These are phyloP conservation scores for Abramis brama DNA, from an alignment of 2,113 vertebrate species.

Conservation along the genomic window DNA sequence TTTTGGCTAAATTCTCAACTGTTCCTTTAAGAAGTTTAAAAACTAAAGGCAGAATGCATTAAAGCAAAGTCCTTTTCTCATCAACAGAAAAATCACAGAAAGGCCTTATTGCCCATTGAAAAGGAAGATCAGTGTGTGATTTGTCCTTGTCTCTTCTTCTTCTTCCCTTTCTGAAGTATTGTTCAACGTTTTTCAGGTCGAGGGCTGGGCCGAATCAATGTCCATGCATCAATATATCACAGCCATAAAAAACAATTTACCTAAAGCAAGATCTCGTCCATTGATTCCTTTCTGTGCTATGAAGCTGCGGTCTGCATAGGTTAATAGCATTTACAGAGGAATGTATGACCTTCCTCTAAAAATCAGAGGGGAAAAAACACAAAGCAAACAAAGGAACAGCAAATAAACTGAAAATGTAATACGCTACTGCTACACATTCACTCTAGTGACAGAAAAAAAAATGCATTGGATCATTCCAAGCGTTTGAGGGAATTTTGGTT, in stretches of 20 bases:
- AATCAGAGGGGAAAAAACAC: neutral
- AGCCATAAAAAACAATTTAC: slow-evolving; percentile 60
- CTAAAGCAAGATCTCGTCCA: slow-evolving; percentile 52
- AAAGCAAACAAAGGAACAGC: neutral
- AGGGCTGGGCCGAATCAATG: slow-evolving; percentile 52
- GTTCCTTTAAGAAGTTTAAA: neutral
- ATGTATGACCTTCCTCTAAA: slow-evolving; percentile 45
- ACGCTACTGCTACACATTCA: neutral
- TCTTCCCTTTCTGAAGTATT: slow-evolving; percentile 41
- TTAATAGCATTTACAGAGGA: slow-evolving; percentile 56
- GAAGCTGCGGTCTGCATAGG: slow-evolving; percentile 24
- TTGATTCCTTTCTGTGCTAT: slow-evolving; percentile 48
- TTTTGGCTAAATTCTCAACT: neutral
- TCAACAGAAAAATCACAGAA: slow-evolving; percentile 39
- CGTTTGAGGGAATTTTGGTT: slow-evolving; percentile 19
- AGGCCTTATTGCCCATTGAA: slow-evolving; percentile 13
- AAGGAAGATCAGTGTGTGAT: slow-evolving; percentile 45
- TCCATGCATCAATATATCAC: slow-evolving; percentile 50
- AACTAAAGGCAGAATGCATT: slow-evolving; percentile 56
- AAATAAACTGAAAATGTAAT: neutral
- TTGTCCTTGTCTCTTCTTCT: slow-evolving; percentile 23
- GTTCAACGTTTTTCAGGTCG: slow-evolving; percentile 45
- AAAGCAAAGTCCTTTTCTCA: slow-evolving; percentile 40
- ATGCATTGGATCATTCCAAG: slow-evolving; percentile 19
- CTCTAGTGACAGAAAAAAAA: neutral